Conservation (phyloP, 2,797 vertebrate genomes). For the Spea hammondii region DNA sequence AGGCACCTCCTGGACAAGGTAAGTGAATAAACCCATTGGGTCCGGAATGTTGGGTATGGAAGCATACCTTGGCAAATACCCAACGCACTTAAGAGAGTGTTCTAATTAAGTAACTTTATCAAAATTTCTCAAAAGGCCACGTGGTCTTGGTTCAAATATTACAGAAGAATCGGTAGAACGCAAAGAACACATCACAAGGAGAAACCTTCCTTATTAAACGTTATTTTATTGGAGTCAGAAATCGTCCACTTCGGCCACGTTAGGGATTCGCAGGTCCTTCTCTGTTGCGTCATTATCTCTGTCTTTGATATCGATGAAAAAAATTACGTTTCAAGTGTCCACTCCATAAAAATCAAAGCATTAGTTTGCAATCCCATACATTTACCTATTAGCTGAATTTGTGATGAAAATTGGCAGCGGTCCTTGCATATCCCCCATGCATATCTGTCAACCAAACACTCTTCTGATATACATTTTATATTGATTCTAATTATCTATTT, state of each 20-base stretch:
- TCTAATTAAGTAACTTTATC: too few species aligned
- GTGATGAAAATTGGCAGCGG: too few species aligned
- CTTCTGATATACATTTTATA: too few species aligned
- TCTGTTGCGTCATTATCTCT: background rate
- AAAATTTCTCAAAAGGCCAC: background rate
- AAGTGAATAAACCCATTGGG: too few species aligned
- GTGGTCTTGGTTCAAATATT: conserved; percentile 1
- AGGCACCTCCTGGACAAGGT: too few species aligned
- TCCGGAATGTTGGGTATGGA: too few species aligned
- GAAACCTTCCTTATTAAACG: background rate
- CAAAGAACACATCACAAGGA: background rate
- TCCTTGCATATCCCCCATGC: too few species aligned
- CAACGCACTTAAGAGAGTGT: too few species aligned
- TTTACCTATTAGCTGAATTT: too few species aligned
- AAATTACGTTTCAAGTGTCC: background rate
- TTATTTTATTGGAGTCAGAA: background rate
- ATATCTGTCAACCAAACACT: too few species aligned
- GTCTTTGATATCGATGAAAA: conserved; percentile 1
- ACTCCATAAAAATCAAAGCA: background rate
- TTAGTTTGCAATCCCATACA: background rate
- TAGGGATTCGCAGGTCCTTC: background rate
- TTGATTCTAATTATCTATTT: too few species aligned
- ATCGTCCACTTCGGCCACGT: background rate
- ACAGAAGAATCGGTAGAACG: background rate
- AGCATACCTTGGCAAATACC: too few species aligned